Base-by-base conservation (phyloP, 2,113 vertebrate species). In the Hylia prasina region DNA sequence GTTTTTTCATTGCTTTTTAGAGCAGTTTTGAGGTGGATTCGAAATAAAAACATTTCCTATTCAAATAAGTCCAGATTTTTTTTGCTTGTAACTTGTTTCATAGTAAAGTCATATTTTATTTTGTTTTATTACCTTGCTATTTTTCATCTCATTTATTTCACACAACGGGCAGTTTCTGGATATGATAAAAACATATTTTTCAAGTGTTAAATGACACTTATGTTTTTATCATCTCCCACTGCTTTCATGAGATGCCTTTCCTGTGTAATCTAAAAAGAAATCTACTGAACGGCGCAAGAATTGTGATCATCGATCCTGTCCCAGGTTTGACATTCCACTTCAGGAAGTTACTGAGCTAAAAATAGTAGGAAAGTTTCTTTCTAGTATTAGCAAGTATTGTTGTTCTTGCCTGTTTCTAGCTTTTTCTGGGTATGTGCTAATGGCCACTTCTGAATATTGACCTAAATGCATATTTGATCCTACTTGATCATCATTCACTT, bases 301-400 rank as follows among this genome's bases (percentile, higher is more conserved):
- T 5, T 65, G 27, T 50, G 11, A 31, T 50, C 7, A 65, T 31
- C 0, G 0, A 54, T 21, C 5, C 11, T 92, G 20, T 80, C 17
- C 5, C 24, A 69, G 10, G 7, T 18, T 89, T 94, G 7, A 16
- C 37, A 54, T 75, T 75, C 14, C 13, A 70, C 4, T 71, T 82
- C 30, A 60, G 35, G 10, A 56, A 39, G 9, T 58, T 66, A 17
- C 31, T 33, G 27, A 58, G 6, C 18, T 66, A 66, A 87, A 91
- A 72, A 57, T 9, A 50, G 5, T 10, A 48, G 6, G 13, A 73
- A 86, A 53, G 7, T 31, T 78, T 60, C 40, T 51, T 76, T 76
- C 23, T 23, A 57, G 2, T 64, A 23, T 73, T 70, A 65, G 11
- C 27, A 80, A 72, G 24, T 69, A n/a, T 21, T 79, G 5, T 24